A percentile compares a stretch with the other conserved stretches of the same genome.
These are phyloP conservation scores for Geophilus truncorum DNA, from an alignment of 2,888 invertebrate species.

Conservation along the genomic window DNA sequence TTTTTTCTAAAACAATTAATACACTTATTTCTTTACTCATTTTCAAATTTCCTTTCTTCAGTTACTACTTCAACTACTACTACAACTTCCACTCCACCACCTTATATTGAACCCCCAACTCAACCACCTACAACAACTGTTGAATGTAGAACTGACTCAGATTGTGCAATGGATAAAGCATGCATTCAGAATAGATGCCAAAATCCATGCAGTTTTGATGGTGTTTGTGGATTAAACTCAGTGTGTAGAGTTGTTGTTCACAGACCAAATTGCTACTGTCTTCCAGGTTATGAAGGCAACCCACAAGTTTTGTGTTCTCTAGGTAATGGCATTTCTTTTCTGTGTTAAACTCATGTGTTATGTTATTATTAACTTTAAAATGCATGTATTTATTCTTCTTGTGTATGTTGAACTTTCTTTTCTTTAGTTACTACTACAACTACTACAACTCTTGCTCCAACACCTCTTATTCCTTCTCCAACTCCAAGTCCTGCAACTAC, in stretches of 20 bases:
- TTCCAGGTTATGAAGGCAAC: constrained; percentile 69
- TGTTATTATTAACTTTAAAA: too few species aligned
- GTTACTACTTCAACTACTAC: neutral
- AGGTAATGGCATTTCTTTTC: too few species aligned
- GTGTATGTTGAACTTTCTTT: neutral
- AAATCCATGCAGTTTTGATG: constrained; percentile 59
- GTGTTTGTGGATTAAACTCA: constrained; percentile 65
- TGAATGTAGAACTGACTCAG: constrained; percentile 74
- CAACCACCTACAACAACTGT: constrained; percentile 1
- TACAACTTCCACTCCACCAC: neutral
- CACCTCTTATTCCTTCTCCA: neutral
- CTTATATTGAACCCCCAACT: neutral
- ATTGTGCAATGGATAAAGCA: constrained; percentile 79
- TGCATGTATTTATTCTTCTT: too few species aligned
- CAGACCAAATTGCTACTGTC: constrained; percentile 72
- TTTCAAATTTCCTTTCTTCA: neutral
- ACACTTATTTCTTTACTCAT: too few species aligned
- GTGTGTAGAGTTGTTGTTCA: constrained; percentile 74
- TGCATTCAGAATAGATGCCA: constrained; percentile 78
- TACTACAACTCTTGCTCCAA: neutral
- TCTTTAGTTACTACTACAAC: neutral
- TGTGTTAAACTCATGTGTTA: too few species aligned
- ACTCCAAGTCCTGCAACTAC: neutral
- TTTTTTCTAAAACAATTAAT: too few species aligned
- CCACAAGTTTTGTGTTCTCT: constrained; percentile 57